Conservation (phyloP, 2,113 vertebrate genomes). For the Alectura lathami region DNA sequence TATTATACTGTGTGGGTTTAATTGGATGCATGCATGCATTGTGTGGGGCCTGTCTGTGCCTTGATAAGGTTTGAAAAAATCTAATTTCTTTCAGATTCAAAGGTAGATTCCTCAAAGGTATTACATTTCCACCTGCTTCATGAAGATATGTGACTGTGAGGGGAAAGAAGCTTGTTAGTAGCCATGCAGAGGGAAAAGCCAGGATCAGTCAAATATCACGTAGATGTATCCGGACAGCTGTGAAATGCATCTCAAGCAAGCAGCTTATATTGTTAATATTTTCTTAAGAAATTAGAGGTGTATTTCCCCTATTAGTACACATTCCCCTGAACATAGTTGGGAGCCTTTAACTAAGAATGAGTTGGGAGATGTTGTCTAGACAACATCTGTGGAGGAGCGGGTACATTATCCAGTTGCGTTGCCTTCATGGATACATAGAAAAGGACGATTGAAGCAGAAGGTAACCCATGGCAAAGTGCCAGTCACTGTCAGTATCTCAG, state of each 20-base stretch:
- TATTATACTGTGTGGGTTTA: neutral
- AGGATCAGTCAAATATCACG: neutral
- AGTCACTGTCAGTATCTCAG: neutral
- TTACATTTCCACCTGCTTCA: neutral
- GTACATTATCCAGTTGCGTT: accelerated
- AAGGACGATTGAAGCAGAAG: neutral
- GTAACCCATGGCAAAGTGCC: neutral
- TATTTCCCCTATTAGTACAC: neutral
- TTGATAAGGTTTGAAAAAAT: neutral
- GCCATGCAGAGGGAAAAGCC: neutral
- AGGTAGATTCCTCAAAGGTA: neutral
- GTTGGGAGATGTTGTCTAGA: neutral
- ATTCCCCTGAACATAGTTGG: neutral
- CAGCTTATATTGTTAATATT: neutral
- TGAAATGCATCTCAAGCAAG: neutral
- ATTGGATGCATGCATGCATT: neutral
- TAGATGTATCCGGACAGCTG: neutral
- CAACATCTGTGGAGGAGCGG: neutral
- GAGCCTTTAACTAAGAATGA: neutral
- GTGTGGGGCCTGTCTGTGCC: neutral
- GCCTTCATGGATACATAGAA: neutral
- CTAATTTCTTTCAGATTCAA: neutral
- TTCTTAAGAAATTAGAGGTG: neutral
- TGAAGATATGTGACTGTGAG: neutral
- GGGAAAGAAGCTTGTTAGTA: neutral